Conservation (phyloP, 2,113 vertebrate species). For the Brachyhypopomus gauderio region DNA sequence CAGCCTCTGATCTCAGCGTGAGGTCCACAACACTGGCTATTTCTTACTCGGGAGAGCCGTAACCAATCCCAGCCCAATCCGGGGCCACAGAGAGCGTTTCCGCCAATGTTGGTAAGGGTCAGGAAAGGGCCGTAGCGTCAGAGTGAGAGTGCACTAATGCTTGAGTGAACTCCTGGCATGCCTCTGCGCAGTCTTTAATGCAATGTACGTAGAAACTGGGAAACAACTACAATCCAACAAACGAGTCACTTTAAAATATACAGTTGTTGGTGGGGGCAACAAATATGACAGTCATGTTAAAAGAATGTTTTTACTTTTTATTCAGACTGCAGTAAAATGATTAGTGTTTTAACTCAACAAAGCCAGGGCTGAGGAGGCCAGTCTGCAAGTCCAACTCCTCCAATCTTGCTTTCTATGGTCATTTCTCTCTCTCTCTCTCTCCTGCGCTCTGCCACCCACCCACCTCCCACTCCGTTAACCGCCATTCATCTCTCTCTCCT, state of each 20-base stretch:
- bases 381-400: not conserved
- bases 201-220: not conserved
- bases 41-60: not conserved
- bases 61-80: conserved; percentile 36
- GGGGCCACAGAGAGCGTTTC: conserved; percentile 20
- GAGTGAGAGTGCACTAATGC: conserved; percentile 15
- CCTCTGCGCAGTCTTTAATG: not conserved
- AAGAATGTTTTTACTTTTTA: not conserved
- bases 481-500: conserved; percentile 63
- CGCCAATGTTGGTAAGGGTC: conserved; percentile 20
- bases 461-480: conserved; percentile 8
- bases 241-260: not conserved
- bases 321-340: not conserved
- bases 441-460: conserved; percentile 4
- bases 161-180: not conserved
- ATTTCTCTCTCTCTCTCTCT: conserved; percentile 19
- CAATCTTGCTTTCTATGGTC: not conserved
- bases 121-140: not conserved
- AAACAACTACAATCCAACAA: not conserved
- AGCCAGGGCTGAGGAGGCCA: not conserved
- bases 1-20: conserved; percentile 43
- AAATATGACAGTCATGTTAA: not conserved
- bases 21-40: conserved; percentile 19
- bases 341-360: not conserved
- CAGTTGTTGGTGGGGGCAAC: not conserved